Evolutionary conservation across 1,140 invertebrate species (phyloP), one percentile per base, ranked within the genome.

Genomic region (Ylistrum balloti): DNA sequence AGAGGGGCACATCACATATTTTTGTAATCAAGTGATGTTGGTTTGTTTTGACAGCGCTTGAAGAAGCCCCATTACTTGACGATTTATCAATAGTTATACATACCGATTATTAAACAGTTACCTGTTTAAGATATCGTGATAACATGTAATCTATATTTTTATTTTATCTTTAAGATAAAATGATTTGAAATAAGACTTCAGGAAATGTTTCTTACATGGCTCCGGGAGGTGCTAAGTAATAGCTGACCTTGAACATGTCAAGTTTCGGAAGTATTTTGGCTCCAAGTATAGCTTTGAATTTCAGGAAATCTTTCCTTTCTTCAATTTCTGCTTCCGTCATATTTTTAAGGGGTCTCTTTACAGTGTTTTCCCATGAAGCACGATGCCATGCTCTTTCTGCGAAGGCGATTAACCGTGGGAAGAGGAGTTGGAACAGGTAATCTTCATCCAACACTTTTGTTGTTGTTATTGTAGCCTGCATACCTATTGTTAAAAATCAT

Each of bases 351-450:
- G 33, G 86, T 20, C 15, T 17, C n/a, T 15, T 7, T 22, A 86
- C 33, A 33, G 33, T 86, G 35, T 38, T 86, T 38, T 89, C 88
- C 88, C 88, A 89, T 0, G 34, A n/a, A 22, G 88, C 74, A 20
- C 86, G 38, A 22, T 41, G 33, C 88, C 88, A 89, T 17, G 88
- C 85, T 32, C 88, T 85, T 33, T 89, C 88, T 3, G 88, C 85
- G 22, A 89, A 89, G 32, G 38, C 38, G 2, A 89, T 45, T 17
- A 89, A 22, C 20, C 88, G 88, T 5, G 88, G 88, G 17, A 33
- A 85, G 3, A 89, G 33, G 20, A 89, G 74, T 32, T 86, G n/a
- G 33, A 86, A n/a, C 15, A 41, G 17, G 35, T 74, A 33, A 11
- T 89, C 38, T 20, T 86, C n/a, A 32, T 86, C 38, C 10, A 41